These are phyloP conservation scores for Taxidea taxus DNA, from an alignment of 2,113 vertebrate genomes.

Conservation along the genomic window DNA sequence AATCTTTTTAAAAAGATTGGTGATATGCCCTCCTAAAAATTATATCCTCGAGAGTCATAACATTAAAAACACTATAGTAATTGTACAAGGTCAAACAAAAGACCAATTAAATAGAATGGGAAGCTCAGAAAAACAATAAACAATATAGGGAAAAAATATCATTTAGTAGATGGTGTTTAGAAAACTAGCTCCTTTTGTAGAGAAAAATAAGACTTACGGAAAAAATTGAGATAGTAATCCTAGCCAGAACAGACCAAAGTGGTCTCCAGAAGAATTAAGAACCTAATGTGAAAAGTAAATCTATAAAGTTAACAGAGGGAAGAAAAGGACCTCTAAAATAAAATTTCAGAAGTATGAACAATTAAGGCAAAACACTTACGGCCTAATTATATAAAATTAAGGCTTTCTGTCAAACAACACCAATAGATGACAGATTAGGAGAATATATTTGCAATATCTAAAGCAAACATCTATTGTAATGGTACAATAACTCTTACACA, in stretches of 20 bases:
- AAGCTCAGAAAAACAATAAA: not conserved
- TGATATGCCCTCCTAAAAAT: not conserved
- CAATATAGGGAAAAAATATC: not conserved
- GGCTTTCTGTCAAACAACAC: not conserved
- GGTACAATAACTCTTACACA: not conserved
- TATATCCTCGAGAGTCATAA: not conserved
- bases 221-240: not conserved
- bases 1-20: not conserved
- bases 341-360: not conserved
- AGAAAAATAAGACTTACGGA: conserved; percentile 1
- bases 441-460: not conserved
- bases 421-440: not conserved
- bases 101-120: not conserved
- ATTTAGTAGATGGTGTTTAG: not conserved
- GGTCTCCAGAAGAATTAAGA: not conserved
- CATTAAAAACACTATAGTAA: not conserved
- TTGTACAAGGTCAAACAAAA: not conserved
- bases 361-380: not conserved
- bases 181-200: not conserved
- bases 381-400: not conserved
- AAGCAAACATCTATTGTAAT: not conserved
- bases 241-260: not conserved
- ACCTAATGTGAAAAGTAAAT: not conserved
- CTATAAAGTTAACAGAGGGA: not conserved
- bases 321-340: not conserved